Base-by-base conservation (phyloP, 2,888 invertebrate species). In the Argyresthia goedartella region DNA sequence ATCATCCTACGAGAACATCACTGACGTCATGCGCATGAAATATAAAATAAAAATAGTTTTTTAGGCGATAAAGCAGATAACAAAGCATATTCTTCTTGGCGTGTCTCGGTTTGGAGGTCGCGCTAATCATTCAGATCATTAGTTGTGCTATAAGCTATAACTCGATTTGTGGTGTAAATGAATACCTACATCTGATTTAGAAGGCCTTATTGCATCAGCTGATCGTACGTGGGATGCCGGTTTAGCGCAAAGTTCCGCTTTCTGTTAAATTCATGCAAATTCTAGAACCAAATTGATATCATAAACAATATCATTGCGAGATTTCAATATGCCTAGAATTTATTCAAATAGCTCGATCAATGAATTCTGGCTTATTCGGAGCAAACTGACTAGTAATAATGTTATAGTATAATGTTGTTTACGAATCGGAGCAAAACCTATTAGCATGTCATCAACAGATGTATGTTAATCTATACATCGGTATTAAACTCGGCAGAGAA, bases 171-270 rank as follows among this genome's bases (percentile, higher is more conserved):
- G 49, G 56, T 49, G 25, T 25, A 25, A 6, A 25, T 25, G 25
- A 41, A 50, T 51, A 52, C 51, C 10, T 16, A 46, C 46, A 46
- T 34, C 54, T 49, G 48, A 58, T 62, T 60, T 61, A 59, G 59
- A 64, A 64, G 60, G 60, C 51, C 57, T 56, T 59, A 64, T 64
- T 65, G 62, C 65, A 63, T 61, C 61, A 62, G 60, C 57, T 59
- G 56, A 52, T 55, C 59, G 60, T 60, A 60, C 55, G 61, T 52
- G 54, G 57, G 55, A 51, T 25, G 25, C 25, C 49, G 53, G 44
- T 4, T 46, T 25, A n/a, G n/a, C 8, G 15, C 14, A 54, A 52
- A 58, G 59, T 64, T 62, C 60, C 57, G 60, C 60, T 64, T 64
- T 63, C 59, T 55, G 61, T 41, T 39, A 39, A n/a, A 11, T 39